Conservation (phyloP, 2,888 invertebrate genomes). For the Lathronympha strigana region DNA sequence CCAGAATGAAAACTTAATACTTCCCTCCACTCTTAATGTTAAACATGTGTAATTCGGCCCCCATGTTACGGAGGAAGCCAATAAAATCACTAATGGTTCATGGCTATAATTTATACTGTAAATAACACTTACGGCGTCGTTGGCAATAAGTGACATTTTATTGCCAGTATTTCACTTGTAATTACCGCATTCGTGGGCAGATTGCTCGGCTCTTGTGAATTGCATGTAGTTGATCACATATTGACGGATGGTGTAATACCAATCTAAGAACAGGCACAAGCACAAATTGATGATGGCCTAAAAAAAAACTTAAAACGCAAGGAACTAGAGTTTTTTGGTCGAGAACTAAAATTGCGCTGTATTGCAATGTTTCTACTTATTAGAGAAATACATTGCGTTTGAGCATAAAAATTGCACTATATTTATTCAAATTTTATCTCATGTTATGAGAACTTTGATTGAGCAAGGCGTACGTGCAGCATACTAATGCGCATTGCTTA, state of each 20-base stretch:
- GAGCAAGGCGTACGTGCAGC: too few species aligned
- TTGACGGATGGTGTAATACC: constrained; percentile 16
- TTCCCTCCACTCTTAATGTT: constrained; percentile 23
- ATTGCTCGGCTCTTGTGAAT: constrained; percentile 20
- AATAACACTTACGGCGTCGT: constrained; percentile 42
- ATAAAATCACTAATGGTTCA: constrained; percentile 45
- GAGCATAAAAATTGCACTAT: too few species aligned
- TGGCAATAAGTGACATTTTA: constrained; percentile 46
- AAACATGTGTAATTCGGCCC: constrained; percentile 32
- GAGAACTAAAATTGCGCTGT: too few species aligned
- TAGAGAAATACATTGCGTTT: too few species aligned
- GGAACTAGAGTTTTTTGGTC: too few species aligned
- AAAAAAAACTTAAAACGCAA: neutral
- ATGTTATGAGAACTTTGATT: too few species aligned
- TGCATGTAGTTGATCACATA: constrained; percentile 27
- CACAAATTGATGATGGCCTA: neutral
- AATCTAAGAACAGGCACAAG: neutral
- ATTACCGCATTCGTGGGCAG: constrained; percentile 42
- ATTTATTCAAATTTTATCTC: too few species aligned
- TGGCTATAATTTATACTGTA: constrained; percentile 45
- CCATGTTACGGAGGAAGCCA: constrained; percentile 38
- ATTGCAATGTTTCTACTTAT: too few species aligned
- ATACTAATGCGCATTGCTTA: too few species aligned
- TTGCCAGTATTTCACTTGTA: constrained; percentile 48
- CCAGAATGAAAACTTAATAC: constrained; percentile 19